Evolutionary conservation across 2,888 invertebrate species (phyloP), one percentile per base, ranked within the genome.

Genomic region (Zeuzera pyrina): DNA sequence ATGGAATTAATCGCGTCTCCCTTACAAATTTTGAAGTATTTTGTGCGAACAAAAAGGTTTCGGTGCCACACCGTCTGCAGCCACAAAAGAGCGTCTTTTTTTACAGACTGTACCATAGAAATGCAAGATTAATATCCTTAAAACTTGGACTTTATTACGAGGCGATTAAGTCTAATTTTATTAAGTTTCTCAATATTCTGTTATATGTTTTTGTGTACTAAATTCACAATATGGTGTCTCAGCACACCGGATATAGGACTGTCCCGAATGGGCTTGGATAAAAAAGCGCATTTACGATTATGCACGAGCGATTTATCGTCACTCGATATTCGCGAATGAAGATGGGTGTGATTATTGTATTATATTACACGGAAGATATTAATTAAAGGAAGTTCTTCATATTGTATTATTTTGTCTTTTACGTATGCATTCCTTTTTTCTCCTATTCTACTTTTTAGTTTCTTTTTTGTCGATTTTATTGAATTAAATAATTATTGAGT

Each of bases 271-370:
- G 68, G 24, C 36, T 43, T 40, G 50, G 53, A 62, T 66, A 68
- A 78, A 41, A 74, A 77, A 73, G 54, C 51, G 51, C 64, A 77
- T 77, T 78, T 76, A 72, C 72, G 67, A 81, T 77, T 77, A 78
- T 79, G 67, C 70, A 79, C 76, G 70, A 77, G 63, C 73, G 71
- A 78, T 79, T 79, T 77, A 73, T 73, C 69, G 79, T 70, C 72
- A 83, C 58, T 63, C 56, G 79, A 83, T 79, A 73, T 62, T 57
- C 43, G 56, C 61, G 59, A 59, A 52, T 52, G 57, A 55, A 62
- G 63, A 57, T 54, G 53, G 51, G 56, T 46, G 56, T 58, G 64
- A 76, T 77, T 74, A 76, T 70, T 66, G 66, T 74, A 77, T 79
- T 69, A 48, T 37, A 52, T 79, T 79, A 70, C 77, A 41, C 43